Evolutionary conservation across 2,888 invertebrate genomes (phyloP).

Genomic region (Hirtodrosophila confusa): DNA sequence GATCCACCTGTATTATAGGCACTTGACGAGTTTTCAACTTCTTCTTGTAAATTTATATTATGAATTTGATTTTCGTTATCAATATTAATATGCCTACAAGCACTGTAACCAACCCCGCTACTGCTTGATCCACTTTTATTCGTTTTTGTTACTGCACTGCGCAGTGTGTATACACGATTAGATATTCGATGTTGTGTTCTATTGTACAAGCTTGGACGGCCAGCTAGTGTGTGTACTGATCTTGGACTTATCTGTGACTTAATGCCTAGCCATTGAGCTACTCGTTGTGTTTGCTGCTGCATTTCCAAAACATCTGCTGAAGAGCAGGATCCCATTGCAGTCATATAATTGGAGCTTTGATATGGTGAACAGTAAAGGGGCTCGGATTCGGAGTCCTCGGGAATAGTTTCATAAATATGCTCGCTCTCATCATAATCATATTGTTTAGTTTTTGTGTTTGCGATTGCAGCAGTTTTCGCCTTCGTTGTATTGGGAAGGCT

Average conservation of each 20-base stretch:
- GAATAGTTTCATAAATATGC: slow-evolving; percentile 88
- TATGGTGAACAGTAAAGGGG: slow-evolving; percentile 88
- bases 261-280: slow-evolving; percentile 82
- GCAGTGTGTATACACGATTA: slow-evolving; percentile 66
- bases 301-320: slow-evolving; percentile 58
- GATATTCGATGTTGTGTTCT: slow-evolving; percentile 38
- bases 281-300: slow-evolving; percentile 78
- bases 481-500: slow-evolving; percentile 3
- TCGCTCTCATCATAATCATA: slow-evolving; percentile 85
- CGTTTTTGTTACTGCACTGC: slow-evolving; percentile 70
- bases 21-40: slow-evolving; percentile 88
- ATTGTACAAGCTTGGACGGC: slow-evolving; percentile 23
- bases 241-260: slow-evolving; percentile 56
- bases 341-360: slow-evolving; percentile 83
- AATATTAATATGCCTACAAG: slow-evolving; percentile 26
- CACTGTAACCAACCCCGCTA: slow-evolving; percentile 57
- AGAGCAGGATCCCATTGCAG: slow-evolving; percentile 64
- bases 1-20: slow-evolving; percentile 91
- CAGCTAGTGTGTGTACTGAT: slow-evolving; percentile 44
- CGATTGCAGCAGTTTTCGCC: neutral
- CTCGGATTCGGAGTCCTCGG: slow-evolving; percentile 86
- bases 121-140: slow-evolving; percentile 72
- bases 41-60: slow-evolving; percentile 81
- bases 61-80: slow-evolving; percentile 17
- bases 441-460: slow-evolving; percentile 13